These are phyloP conservation scores for Conops quadrifasciatus DNA, from an alignment of 2,888 invertebrate genomes.

Conservation along the genomic window DNA sequence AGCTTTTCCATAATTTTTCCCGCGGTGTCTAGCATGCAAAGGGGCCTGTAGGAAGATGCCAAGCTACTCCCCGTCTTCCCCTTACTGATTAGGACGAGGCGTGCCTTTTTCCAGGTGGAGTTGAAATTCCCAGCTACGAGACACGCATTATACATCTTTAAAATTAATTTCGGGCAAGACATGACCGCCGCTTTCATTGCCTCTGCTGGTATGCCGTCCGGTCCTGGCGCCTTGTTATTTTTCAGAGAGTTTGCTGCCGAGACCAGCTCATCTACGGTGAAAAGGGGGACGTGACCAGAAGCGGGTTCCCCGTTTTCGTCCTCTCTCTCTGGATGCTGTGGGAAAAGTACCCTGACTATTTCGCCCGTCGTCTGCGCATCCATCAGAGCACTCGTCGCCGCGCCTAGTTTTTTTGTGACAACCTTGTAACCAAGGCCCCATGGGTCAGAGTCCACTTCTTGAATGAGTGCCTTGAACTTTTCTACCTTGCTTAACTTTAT, in stretches of 20 bases:
- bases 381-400: neutral
- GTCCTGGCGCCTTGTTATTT: neutral
- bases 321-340: neutral
- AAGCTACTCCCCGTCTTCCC: neutral
- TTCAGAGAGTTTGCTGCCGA: neutral
- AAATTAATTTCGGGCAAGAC: neutral
- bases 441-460: neutral
- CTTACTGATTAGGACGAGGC: constrained; percentile 7
- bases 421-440: neutral
- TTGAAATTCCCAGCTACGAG: neutral
- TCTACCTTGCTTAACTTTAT: too few species aligned
- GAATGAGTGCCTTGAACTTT: neutral
- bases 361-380: neutral
- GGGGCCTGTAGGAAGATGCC: neutral
- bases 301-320: neutral
- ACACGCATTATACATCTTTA: constrained; percentile 4
- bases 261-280: neutral
- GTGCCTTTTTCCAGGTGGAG: neutral
- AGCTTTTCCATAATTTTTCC: constrained; percentile 16
- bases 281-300: neutral
- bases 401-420: neutral
- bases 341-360: neutral
- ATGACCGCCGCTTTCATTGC: neutral
- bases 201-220: neutral
- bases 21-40: constrained; percentile 11